phyloP scores from a whole-genome alignment of 1,140 invertebrate species.

The Calliphora vicina region DNA sequence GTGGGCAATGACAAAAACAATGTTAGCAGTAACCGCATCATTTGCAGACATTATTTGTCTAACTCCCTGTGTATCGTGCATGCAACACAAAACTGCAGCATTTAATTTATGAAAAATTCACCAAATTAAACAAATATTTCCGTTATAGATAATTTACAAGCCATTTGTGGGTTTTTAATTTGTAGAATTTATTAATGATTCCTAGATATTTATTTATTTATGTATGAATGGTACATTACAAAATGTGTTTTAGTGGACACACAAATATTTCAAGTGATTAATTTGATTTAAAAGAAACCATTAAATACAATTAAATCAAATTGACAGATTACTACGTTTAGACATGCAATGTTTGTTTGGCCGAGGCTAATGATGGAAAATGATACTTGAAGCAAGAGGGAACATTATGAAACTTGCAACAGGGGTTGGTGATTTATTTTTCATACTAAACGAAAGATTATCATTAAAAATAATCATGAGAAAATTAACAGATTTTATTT shows the following conservation, averaged over 20 bases:
- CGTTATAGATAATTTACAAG: background rate
- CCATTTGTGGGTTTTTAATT: slow-evolving; percentile 19
- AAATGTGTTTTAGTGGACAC: no score
- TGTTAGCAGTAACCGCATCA: no score
- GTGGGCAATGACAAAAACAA: background rate
- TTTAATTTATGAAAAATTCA: background rate
- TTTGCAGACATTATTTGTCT: background rate
- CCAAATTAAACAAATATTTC: slow-evolving; percentile 32
- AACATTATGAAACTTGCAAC: background rate
- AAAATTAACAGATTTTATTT: slow-evolving; percentile 31
- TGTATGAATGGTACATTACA: no score
- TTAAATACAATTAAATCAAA: slow-evolving; percentile 40
- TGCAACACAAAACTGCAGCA: background rate
- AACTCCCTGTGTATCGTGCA: background rate
- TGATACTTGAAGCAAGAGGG: background rate
- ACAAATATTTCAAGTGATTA: slow-evolving; percentile 29
- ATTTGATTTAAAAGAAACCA: slow-evolving; percentile 39
- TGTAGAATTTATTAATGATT: slow-evolving; percentile 16
- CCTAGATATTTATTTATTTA: background rate
- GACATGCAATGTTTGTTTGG: background rate
- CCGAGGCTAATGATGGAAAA: background rate
- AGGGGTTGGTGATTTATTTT: background rate
- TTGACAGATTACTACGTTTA: slow-evolving; percentile 36
- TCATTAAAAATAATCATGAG: slow-evolving; percentile 32
- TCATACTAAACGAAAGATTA: background rate